Evolutionary conservation across 2,888 invertebrate species (phyloP), one percentile per base, ranked within the genome.

Genomic region (Nemoura dubitans): DNA sequence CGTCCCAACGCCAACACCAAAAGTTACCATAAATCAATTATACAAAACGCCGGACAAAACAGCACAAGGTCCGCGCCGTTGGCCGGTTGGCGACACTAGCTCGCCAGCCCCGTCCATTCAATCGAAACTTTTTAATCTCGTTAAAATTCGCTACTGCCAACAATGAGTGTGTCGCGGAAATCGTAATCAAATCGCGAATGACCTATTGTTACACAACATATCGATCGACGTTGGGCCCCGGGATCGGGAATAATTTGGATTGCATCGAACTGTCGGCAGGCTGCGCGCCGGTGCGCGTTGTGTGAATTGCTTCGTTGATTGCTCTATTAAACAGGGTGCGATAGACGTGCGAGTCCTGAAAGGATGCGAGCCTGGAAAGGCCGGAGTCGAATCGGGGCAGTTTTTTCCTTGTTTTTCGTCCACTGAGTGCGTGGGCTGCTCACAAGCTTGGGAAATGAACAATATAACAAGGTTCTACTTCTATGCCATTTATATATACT

Each of bases 241-340:
- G 59, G 14, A 21, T 59, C 59, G 59, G 21, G 59, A 21, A 59
- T 59, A 59, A 59, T 59, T 59, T 59, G 59, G 59, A 59, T 59
- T 21, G 59, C 59, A 59, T 59, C 2, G 59, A 59, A 21, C 59
- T 59, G 59, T 59, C 16, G 21, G 59, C 10, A 36, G 21, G 59
- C 59, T 3, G 16, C 3, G 59, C 14, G 59, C 16, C 59, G n/a
- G n/a, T n/a, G n/a, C n/a, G 36, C 10, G 3, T 3, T 36, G 59
- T 59, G 59, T 59, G 59, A 59, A 59, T 59, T 59, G 59, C 59
- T 59, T 21, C 59, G 59, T 59, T 59, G 59, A 59, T 59, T 59
- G 59, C 59, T 59, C 59, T 59, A 59, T 21, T 59, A 59, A 59
- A 7, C 59, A 21, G 59, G 59, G 6, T 59, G 14, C 59, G 59